phyloP scores from a whole-genome alignment of 2,888 invertebrate genomes.

The Acleris holmiana region DNA sequence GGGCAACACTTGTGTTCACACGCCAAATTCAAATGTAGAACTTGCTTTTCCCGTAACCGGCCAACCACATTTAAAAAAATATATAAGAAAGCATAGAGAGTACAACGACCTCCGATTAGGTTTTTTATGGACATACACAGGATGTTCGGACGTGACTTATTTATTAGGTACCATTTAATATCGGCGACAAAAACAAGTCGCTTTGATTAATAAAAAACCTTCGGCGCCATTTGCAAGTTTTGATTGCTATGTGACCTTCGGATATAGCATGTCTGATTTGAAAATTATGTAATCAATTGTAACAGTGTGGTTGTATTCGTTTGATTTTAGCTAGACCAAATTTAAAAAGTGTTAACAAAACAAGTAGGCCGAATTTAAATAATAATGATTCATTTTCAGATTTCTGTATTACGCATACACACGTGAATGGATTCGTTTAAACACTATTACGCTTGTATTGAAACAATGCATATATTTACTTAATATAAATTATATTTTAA shows the following conservation, averaged over 20 bases:
- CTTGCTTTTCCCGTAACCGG: slow-evolving; percentile 34
- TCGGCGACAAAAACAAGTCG: slow-evolving; percentile 29
- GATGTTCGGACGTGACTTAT: slow-evolving; percentile 35
- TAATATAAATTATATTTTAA: too few species aligned
- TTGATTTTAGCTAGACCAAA: too few species aligned
- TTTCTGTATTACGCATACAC: too few species aligned
- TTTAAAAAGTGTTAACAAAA: too few species aligned
- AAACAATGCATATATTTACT: too few species aligned
- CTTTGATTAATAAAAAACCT: slow-evolving; percentile 19
- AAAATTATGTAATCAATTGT: not conserved
- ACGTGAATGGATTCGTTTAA: too few species aligned
- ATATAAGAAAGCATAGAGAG: slow-evolving; percentile 36
- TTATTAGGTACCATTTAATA: slow-evolving; percentile 25
- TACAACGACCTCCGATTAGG: slow-evolving; percentile 30
- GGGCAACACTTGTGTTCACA: slow-evolving; percentile 33
- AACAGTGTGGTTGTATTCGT: too few species aligned
- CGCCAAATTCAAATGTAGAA: slow-evolving; percentile 36
- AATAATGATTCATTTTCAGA: too few species aligned
- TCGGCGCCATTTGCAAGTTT: slow-evolving; percentile 17
- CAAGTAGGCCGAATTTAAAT: too few species aligned
- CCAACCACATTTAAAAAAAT: slow-evolving; percentile 29
- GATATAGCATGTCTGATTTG: slow-evolving; percentile 5
- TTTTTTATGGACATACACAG: slow-evolving; percentile 33
- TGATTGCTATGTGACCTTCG: slow-evolving; percentile 17
- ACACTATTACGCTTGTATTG: too few species aligned